Conservation (phyloP, 2,113 vertebrate genomes). For the Oxygymnocypris stewartii region DNA sequence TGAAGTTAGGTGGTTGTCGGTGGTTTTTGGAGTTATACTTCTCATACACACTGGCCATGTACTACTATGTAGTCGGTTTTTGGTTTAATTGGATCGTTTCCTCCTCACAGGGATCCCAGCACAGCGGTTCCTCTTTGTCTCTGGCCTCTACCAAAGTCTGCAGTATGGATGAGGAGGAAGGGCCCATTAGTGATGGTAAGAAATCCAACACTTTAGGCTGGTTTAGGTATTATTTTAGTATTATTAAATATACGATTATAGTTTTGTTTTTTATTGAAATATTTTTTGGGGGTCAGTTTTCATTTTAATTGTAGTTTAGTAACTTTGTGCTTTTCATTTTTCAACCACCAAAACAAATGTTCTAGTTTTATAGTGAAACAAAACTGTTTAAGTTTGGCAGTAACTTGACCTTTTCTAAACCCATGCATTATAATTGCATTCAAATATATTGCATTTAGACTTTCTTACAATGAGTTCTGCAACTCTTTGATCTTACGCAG, state of each 20-base stretch:
- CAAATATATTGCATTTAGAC: not conserved
- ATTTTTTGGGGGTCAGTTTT: no score
- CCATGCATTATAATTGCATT: not conserved
- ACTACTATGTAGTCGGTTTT: not conserved
- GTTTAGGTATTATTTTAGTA: not conserved
- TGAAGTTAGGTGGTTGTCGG: not conserved
- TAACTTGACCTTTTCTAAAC: not conserved
- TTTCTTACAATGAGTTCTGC: not conserved
- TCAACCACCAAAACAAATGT: not conserved
- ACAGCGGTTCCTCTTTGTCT: slow-evolving; percentile 88
- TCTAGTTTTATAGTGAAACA: not conserved
- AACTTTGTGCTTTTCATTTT: not conserved
- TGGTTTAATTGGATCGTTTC: slow-evolving; percentile 5
- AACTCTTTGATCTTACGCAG: not conserved
- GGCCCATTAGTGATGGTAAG: slow-evolving; percentile 84
- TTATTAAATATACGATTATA: not conserved
- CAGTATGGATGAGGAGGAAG: slow-evolving; percentile 87
- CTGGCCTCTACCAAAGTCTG: slow-evolving; percentile 91
- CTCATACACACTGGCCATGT: not conserved
- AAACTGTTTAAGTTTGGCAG: not conserved
- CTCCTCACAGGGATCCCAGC: slow-evolving; percentile 82
- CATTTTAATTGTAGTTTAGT: no score
- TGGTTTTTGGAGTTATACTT: not conserved
- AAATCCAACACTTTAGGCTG: not conserved
- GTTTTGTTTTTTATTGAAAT: not conserved